Percentiles rank a stretch among this genome's conserved stretches.
These are phyloP conservation scores for Platorchestia sp. DNA, from an alignment of 1,140 invertebrate genomes.

Conservation along the genomic window DNA sequence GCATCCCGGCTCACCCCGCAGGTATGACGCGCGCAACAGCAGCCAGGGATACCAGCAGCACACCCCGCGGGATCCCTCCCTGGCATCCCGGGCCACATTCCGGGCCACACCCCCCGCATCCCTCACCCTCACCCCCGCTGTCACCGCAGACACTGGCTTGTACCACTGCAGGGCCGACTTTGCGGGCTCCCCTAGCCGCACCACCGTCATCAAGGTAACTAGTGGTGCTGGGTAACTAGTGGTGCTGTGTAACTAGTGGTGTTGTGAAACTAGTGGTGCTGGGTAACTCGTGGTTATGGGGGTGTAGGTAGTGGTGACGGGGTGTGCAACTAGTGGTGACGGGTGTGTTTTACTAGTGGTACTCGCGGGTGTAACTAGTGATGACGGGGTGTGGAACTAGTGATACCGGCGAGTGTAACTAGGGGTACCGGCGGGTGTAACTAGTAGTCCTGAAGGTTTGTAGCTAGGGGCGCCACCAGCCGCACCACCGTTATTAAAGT, in stretches of 20 bases:
- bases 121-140: constrained; percentile 56
- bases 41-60: constrained; percentile 61
- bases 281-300: neutral
- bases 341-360: neutral
- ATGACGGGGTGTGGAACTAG: neutral
- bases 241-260: too few relatives aligned
- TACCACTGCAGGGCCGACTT: constrained; percentile 63
- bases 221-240: neutral
- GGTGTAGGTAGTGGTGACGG: neutral
- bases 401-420: too few relatives aligned
- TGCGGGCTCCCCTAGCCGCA: constrained; percentile 59
- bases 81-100: constrained; percentile 56
- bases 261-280: neutral
- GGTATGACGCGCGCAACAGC: constrained; percentile 63
- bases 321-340: neutral
- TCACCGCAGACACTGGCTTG: constrained; percentile 57
- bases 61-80: constrained; percentile 58
- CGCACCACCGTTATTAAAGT: too few relatives aligned
- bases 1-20: neutral
- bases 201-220: constrained; percentile 57
- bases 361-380: neutral
- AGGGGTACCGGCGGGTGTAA: too few relatives aligned
- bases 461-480: too few relatives aligned
- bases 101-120: constrained; percentile 57
- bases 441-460: too few relatives aligned